Base-by-base conservation (phyloP, 2,113 vertebrate genomes). In the Gavia stellata region DNA sequence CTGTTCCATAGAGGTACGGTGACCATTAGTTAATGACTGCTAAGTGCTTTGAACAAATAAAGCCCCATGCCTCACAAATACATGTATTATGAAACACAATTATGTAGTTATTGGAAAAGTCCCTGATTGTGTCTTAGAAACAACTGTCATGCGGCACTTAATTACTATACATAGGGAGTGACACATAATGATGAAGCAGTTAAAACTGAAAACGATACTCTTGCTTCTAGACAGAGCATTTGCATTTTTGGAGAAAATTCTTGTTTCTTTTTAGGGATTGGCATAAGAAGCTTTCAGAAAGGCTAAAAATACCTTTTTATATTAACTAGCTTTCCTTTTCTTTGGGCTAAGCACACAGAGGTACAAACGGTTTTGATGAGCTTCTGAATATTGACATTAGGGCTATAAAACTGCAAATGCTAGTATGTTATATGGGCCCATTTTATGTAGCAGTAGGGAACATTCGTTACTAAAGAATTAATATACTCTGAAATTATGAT, bases 201-300 rank as follows among this genome's bases (percentile, higher is more conserved):
- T 96, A 93, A 93, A 79, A 94, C 66, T 70, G 85, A 92, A 95
- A 96, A 75, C 0, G 28, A 92, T 94, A 75, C 61, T 84, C 61
- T 71, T 93, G 65, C 88, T 92, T 92, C 96, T 95, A 95, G 95
- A 94, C 83, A 91, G 65, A 92, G 16, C 5, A 95, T 96, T 96
- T 96, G 83, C 91, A 91, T 94, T 86, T 96, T 78, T 84, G 40
- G 88, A 91, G 73, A 96, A 94, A 89, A 81, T 59, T 91, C 72
- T 86, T 94, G 88, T 84, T 96, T 86, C 86, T 79, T 96, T 93
- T 93, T 74, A 93, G 31, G 55, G 72, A 89, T 81, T 95, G 94
- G 75, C 59, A 93, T 75, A 94, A 94, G 83, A 81, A 89, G 47
- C 61, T 91, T 95, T 96, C 80, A 92, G 50, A 90, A 96, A 66